Base-by-base conservation (phyloP, 2,113 vertebrate species). In the Calypte anna region DNA sequence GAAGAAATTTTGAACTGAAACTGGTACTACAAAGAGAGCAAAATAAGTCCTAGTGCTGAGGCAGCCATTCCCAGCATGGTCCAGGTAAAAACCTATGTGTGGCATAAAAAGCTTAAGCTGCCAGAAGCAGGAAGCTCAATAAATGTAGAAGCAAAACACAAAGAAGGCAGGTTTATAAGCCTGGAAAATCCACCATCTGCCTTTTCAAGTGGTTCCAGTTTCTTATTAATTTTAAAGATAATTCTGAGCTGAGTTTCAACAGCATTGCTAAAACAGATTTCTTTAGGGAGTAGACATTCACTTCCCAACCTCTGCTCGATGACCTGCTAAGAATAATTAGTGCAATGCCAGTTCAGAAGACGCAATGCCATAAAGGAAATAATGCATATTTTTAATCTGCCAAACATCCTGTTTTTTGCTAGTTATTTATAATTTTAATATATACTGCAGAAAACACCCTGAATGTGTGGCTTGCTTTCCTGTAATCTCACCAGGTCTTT, bases 161-260 rank as follows among this genome's bases (percentile, higher is more conserved):
- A 64, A 86, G 58, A 79, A 92, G 77, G 57, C 48, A 88, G 83
- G 69, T 94, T 96, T 95, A 90, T 44, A 91, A 74, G 74, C 76
- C 73, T 82, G 66, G 48, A 91, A 91, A 74, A 70, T 83, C 36
- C 76, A 93, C 86, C 94, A 89, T 93, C 88, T 96, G 95, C 76
- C 76, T 95, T 90, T 95, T 96, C 91, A 96, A 97, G 92, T 93
- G 84, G 61, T 90, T 96, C 82, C 91, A 96, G 95, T 80, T 96
- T 97, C 91, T 97, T 93, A 95, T 96, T 97, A 88, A 91, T 95
- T 95, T 94, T 94, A 96, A 97, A 97, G 48, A 81, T 89, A 86
- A 93, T 92, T 96, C 79, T 86, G 89, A 97, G 70, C 83, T 94
- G 30, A 80, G 70, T 80, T 96, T 88, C 70, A 93, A 88, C 74